phyloP scores from a whole-genome alignment of 1,140 invertebrate species.

The Trachymyrmex septentrionalis region DNA sequence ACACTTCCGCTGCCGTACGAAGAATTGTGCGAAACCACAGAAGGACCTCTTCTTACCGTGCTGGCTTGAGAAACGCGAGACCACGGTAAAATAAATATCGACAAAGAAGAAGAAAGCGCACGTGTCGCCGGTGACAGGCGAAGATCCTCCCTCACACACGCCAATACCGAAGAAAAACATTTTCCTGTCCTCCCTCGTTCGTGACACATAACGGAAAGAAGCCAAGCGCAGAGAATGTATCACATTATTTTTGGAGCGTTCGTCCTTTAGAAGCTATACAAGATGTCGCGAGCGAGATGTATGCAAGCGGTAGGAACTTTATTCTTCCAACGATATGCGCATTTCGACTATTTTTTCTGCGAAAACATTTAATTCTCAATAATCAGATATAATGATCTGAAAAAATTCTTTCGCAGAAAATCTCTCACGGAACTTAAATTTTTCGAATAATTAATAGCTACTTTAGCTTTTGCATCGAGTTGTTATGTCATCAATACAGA shows the following conservation, averaged over 20 bases:
- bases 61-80: conserved; percentile 46
- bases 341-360: not conserved
- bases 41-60: conserved; percentile 43
- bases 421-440: not conserved
- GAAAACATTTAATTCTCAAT: not conserved
- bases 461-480: not conserved
- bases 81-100: conserved; percentile 72
- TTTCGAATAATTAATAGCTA: not conserved
- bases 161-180: conserved; percentile 65
- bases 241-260: conserved; percentile 55
- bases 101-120: conserved; percentile 43
- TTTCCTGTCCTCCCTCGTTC: conserved; percentile 29
- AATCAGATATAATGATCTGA: not conserved
- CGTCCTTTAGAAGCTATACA: conserved; percentile 17
- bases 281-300: conserved; percentile 28
- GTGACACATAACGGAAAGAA: conserved; percentile 55
- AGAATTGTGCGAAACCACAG: conserved; percentile 66
- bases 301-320: conserved; percentile 4
- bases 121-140: conserved; percentile 62
- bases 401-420: not conserved
- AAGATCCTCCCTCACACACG: not conserved
- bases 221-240: conserved; percentile 50
- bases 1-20: conserved; percentile 46
- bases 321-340: not conserved
- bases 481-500: not conserved